phyloP scores from a whole-genome alignment of 2,113 vertebrate genomes.

The Poeciliopsis retropinna region DNA sequence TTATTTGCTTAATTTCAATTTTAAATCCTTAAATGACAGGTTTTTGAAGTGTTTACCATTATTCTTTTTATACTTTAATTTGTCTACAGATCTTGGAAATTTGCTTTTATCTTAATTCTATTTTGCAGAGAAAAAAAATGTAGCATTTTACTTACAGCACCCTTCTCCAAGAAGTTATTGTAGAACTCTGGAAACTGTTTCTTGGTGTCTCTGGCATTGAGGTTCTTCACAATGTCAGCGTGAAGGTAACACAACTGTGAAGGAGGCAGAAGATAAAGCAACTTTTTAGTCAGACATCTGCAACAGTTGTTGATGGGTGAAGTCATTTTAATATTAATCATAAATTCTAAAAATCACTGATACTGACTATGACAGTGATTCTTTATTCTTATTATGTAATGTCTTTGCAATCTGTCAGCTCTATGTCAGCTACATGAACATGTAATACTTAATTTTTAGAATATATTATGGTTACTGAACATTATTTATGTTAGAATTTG shows the following conservation, averaged over 20 bases:
- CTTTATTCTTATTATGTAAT: too few relatives aligned
- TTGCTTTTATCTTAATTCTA: not conserved
- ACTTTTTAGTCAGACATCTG: too few relatives aligned
- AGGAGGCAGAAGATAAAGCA: not conserved
- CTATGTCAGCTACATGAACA: too few relatives aligned
- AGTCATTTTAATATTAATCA: too few relatives aligned
- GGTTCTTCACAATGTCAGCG: constrained; percentile 81
- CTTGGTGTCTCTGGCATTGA: constrained; percentile 88
- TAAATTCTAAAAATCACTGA: too few relatives aligned
- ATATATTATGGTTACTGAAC: too few relatives aligned
- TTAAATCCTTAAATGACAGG: too few relatives aligned
- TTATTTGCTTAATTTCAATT: not conserved
- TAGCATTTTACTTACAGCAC: constrained; percentile 81
- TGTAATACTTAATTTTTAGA: too few relatives aligned
- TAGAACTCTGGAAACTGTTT: constrained; percentile 89
- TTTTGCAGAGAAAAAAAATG: not conserved
- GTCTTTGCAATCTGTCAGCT: too few relatives aligned
- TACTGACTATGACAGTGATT: too few relatives aligned
- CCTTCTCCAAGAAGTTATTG: constrained; percentile 89
- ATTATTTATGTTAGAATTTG: too few relatives aligned
- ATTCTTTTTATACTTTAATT: not conserved
- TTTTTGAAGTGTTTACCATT: not conserved
- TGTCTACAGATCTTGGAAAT: not conserved
- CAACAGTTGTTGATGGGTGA: too few relatives aligned
- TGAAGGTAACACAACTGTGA: constrained; percentile 89